phyloP scores from a whole-genome alignment of 2,113 vertebrate species.

The Pseudorhombus dupliciocellatus region DNA sequence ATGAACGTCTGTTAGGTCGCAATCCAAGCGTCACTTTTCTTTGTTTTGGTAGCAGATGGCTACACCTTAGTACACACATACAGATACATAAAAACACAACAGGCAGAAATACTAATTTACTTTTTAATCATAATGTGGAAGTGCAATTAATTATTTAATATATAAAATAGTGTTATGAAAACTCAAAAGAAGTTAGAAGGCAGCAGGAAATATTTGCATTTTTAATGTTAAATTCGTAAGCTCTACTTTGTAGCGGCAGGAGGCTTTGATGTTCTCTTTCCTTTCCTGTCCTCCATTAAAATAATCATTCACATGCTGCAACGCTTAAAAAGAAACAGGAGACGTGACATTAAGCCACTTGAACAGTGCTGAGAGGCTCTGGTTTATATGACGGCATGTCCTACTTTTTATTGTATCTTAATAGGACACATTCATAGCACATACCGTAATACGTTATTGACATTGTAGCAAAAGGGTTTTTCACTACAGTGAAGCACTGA shows the following conservation, averaged over 20 bases:
- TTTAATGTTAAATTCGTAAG: constrained; percentile 3
- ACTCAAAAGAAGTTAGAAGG: background rate
- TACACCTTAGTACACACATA: too few species aligned
- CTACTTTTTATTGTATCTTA: constrained; percentile 44
- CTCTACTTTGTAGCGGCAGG: constrained; percentile 12
- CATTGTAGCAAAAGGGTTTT: constrained; percentile 30
- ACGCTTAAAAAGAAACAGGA: constrained; percentile 40
- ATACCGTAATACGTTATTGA: constrained; percentile 45
- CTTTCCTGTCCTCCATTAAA: constrained; percentile 20
- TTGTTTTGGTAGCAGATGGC: too few species aligned
- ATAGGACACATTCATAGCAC: constrained; percentile 48
- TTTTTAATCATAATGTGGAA: background rate
- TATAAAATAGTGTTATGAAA: background rate
- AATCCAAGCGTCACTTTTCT: too few species aligned
- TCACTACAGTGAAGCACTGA: constrained; percentile 20
- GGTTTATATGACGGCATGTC: constrained; percentile 47
- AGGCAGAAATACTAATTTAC: background rate
- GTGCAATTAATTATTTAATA: background rate
- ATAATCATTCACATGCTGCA: constrained; percentile 35
- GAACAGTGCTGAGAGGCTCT: constrained; percentile 22
- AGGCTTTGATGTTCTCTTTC: constrained; percentile 36
- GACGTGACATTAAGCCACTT: constrained; percentile 30
- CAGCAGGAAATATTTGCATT: background rate
- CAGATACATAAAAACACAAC: too few species aligned
- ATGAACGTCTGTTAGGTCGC: too few species aligned